Evolutionary conservation across 2,797 vertebrate genomes (phyloP), one percentile per base, ranked within the genome.

Genomic region (Serranus cabrilla): DNA sequence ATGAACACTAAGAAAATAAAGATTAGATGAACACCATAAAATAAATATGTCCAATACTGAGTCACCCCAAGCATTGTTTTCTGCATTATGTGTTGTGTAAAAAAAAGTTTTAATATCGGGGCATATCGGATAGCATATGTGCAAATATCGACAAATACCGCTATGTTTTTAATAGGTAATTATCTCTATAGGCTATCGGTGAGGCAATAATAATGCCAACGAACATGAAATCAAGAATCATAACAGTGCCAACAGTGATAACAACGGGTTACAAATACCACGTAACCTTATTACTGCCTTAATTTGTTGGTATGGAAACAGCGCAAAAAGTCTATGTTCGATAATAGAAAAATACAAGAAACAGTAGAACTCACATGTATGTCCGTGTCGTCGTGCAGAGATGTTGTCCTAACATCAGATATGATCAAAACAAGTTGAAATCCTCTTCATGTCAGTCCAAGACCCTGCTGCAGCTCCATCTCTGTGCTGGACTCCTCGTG

Each of bases 341-440:
- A 0, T 18, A n/a, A 46, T 2, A 61, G 9, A 3, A 31, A 25
- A 31, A 25, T 12, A 12, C 1, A 49, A 56, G 0, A 55, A 1
- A 5, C 0, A 5, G 14, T 50, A 7, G 1, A 2, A 40, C 89
- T 88, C 51, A 87, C 87, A 17, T 71, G 7, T 11, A 0, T 13
- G 11, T 40, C 54, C 1, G 12, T 72, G 56, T n/a, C 0, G 23
- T 12, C 1, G n/a, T 49, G 52, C 4, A 66, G 43, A 7, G 64
- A 2, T 7, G 16, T 14, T 8, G 5, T 60, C 40, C 31, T 23
- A 5, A 11, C 7, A 39, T 67, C 61, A 49, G n/a, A 58, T 1
- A 1, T 17, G 9, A 8, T 37, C 6, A 4, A 27, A 69, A 52
- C 10, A 49, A 71, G 67, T 61, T 27, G 11, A 50, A 43, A 60